Percentiles rank a stretch among this genome's conserved stretches.
Conservation (phyloP, 1,140 invertebrate species). For the Parasteatoda tepidariorum region DNA sequence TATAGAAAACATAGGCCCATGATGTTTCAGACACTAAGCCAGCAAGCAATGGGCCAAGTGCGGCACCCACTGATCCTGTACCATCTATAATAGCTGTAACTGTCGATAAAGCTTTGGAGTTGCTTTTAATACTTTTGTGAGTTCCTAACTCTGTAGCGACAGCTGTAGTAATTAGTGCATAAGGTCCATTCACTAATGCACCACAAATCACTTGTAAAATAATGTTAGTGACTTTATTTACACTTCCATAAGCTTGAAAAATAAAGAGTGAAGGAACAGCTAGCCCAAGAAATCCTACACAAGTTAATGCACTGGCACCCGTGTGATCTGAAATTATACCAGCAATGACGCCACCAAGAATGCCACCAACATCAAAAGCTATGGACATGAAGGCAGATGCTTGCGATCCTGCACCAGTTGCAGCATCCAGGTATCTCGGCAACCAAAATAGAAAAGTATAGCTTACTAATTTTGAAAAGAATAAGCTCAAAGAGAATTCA, state of each 20-base stretch:
- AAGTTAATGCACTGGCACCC: conserved; percentile 86
- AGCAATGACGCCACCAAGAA: conserved; percentile 87
- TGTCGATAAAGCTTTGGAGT: conserved; percentile 90
- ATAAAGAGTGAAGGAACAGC: conserved; percentile 77
- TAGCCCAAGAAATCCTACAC: conserved; percentile 82
- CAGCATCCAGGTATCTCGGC: conserved; percentile 84
- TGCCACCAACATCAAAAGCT: conserved; percentile 91
- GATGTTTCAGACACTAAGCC: conserved; percentile 80
- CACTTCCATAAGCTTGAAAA: conserved; percentile 37
- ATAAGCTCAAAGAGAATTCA: conserved; percentile 93
- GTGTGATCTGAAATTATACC: conserved; percentile 86
- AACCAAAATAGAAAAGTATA: conserved; percentile 98
- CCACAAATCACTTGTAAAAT: conserved; percentile 82
- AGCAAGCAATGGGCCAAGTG: conserved; percentile 88
- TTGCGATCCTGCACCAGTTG: conserved; percentile 78
- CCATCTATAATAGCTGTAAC: conserved; percentile 98
- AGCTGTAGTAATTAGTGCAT: conserved; percentile 94
- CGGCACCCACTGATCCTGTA: conserved; percentile 93
- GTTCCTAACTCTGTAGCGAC: conserved; percentile 94
- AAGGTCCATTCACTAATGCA: conserved; percentile 92
- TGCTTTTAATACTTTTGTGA: conserved; percentile 84
- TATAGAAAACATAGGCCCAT: conserved; percentile 92
- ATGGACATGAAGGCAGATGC: conserved; percentile 87
- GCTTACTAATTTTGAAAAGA: conserved; percentile 97
- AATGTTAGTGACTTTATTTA: conserved; percentile 10